Conservation (phyloP, 2,888 invertebrate species). For the Brachylomia viminalis region DNA sequence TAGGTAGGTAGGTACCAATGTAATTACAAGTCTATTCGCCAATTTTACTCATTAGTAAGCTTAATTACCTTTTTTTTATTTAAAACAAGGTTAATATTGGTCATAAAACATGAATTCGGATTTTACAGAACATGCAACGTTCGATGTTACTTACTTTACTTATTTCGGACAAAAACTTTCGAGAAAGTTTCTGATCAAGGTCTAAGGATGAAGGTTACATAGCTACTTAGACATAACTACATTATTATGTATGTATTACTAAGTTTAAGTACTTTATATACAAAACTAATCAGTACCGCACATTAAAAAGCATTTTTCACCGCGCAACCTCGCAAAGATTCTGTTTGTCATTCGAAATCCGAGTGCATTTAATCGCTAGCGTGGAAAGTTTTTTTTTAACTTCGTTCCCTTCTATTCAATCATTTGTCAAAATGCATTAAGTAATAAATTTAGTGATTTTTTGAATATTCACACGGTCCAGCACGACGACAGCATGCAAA, state of each 20-base stretch:
- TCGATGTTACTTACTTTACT: background rate
- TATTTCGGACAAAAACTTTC: background rate
- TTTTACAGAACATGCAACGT: background rate
- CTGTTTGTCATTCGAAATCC: too few species aligned
- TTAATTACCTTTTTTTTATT: background rate
- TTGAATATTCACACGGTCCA: too few species aligned
- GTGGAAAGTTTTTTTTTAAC: too few species aligned
- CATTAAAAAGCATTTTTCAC: background rate
- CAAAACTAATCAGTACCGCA: background rate
- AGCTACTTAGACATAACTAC: background rate
- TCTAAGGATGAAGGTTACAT: background rate
- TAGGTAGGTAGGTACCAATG: too few species aligned
- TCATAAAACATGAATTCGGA: background rate
- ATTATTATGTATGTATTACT: too few species aligned
- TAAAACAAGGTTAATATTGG: background rate
- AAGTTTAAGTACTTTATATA: background rate
- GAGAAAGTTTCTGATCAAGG: background rate
- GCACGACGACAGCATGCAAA: too few species aligned
- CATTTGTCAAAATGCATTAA: too few species aligned
- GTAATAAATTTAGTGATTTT: too few species aligned
- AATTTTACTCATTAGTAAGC: background rate
- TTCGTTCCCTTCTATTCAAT: too few species aligned
- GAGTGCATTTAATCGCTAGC: too few species aligned
- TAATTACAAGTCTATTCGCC: background rate
- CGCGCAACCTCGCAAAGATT: too few species aligned